Evolutionary conservation across 2,797 vertebrate species (phyloP), one percentile per base, ranked within the genome.

Genomic region (Myotis daubentonii): DNA sequence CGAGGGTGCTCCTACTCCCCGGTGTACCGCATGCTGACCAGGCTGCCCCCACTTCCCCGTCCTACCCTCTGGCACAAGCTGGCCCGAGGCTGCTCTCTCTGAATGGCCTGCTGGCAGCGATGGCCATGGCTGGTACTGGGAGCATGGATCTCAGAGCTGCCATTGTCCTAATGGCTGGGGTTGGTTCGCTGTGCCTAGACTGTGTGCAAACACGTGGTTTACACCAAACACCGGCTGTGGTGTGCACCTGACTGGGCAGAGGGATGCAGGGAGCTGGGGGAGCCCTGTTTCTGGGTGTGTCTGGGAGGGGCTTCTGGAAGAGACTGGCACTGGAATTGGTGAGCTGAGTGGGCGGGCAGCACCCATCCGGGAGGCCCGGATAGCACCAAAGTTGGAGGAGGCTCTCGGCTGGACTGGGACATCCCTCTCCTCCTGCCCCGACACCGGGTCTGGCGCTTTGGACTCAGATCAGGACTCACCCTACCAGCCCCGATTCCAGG

Each of bases 11-110:
- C 55, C 41, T 4, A 38, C 38, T 33, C 84, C 11, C 23, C 9
- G 51, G 16, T 0, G 6, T 16, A n/a, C 25, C 1, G 2, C 23
- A 23, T 1, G 53, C 60, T 3, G 1, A 53, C 47, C 88, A 28
- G n/a, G 49, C 6, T 36, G 4, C 0, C 0, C 4, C 22, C 4
- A 25, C n/a, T 12, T n/a, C 25, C 44, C 51, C 7, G 17, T 44
- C 57, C 79, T 9, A 23, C 60, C 38, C 16, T 8, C 68, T 2
- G 25, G 20, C 82, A 86, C 41, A 11, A 44, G 70, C 13, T 6
- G 44, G 28, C 47, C 36, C 3, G 11, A n/a, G 76, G n/a, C 79
- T 28, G 6, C 65, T 10, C 1, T n/a, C 55, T 38, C 9, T 0
- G 19, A 3, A 15, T 13, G 55, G 25, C 30, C 28, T 17, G 28